Evolutionary conservation across 2,888 invertebrate genomes (phyloP).

Genomic region (Limnephilus auricula): DNA sequence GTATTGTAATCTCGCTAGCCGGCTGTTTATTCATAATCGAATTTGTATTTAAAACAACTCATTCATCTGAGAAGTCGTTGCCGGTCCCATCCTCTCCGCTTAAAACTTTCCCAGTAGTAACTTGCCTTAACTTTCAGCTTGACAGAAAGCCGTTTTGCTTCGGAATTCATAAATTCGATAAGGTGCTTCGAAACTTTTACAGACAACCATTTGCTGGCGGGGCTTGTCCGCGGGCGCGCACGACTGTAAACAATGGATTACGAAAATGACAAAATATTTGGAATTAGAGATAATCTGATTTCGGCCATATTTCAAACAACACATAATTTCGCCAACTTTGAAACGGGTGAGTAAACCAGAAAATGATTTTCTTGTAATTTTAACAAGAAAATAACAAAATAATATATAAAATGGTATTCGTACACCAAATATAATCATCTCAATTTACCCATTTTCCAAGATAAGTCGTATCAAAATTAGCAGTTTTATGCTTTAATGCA

Average conservation of each 20-base stretch:
- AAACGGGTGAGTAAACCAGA: not conserved
- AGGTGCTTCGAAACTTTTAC: conserved; percentile 59
- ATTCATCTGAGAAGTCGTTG: conserved; percentile 39
- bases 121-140: conserved; percentile 53
- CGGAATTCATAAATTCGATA: conserved; percentile 62
- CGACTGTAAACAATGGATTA: conserved; percentile 38
- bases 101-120: conserved; percentile 53
- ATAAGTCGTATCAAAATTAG: not conserved
- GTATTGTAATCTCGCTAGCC: conserved; percentile 61
- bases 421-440: not conserved
- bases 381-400: not conserved
- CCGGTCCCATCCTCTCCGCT: conserved; percentile 27
- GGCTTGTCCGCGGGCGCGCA: conserved; percentile 30
- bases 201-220: conserved; percentile 58
- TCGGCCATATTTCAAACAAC: conserved; percentile 24
- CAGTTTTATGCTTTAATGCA: not conserved
- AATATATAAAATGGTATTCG: not conserved
- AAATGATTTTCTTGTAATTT: not conserved
- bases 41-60: conserved; percentile 65
- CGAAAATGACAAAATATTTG: conserved; percentile 34
- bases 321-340: not conserved
- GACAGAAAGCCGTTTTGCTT: conserved; percentile 62
- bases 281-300: conserved; percentile 27
- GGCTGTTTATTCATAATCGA: conserved; percentile 65
- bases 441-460: not conserved